phyloP scores from a whole-genome alignment of 2,113 vertebrate species.

The Megaceryle torquata region DNA sequence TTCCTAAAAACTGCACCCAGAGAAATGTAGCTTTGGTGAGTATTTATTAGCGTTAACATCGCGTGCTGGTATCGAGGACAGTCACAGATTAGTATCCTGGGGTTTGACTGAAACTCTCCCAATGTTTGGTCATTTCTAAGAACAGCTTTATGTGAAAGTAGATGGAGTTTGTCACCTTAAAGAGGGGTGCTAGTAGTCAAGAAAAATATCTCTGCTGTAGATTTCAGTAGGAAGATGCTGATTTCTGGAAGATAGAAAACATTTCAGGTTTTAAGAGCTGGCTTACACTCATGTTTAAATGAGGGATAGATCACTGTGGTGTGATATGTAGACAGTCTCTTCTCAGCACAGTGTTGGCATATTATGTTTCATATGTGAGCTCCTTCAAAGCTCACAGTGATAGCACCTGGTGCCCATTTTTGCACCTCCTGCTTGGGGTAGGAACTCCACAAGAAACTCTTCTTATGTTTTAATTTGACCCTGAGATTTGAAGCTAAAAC shows the following conservation, averaged over 20 bases:
- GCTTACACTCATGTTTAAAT: neutral
- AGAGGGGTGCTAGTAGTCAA: neutral
- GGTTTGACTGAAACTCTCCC: neutral
- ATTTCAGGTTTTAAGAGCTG: neutral
- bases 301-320: neutral
- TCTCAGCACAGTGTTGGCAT: neutral
- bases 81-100: neutral
- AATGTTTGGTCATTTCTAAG: neutral
- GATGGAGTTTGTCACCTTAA: neutral
- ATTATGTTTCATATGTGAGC: neutral
- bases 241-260: neutral
- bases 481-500: neutral
- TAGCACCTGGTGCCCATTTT: neutral
- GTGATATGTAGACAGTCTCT: neutral
- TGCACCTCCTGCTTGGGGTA: rapidly evolving
- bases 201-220: neutral
- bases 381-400: neutral
- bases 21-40: neutral
- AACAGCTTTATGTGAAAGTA: neutral
- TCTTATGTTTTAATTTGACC: neutral
- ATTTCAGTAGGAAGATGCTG: neutral
- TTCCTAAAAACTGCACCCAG: neutral
- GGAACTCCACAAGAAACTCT: neutral
- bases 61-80: neutral
- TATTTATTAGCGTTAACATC: neutral